Evolutionary conservation across 2,113 vertebrate species (phyloP).

Genomic region (Melanostigma gelatinosum): DNA sequence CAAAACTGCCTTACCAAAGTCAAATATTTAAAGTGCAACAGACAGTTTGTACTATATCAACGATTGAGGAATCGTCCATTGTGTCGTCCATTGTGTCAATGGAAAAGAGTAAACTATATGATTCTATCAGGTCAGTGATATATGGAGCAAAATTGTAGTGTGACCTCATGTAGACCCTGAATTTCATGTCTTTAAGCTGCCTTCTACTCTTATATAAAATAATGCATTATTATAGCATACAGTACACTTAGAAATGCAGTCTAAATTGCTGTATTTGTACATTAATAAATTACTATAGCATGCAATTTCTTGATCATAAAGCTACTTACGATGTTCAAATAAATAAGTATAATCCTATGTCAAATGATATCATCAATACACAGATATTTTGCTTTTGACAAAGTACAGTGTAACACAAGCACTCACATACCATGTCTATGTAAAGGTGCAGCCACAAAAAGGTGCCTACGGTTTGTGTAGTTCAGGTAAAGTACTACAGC

Average conservation of each 20-base stretch:
- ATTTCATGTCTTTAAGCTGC: neutral
- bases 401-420: neutral
- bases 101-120: neutral
- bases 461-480: neutral
- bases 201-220: neutral
- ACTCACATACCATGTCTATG: neutral
- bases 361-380: neutral
- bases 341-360: neutral
- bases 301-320: neutral
- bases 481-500: neutral
- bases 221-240: neutral
- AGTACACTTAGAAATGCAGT: neutral
- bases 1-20: neutral
- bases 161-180: neutral
- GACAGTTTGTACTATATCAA: neutral
- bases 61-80: neutral
- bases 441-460: neutral
- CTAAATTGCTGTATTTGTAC: neutral
- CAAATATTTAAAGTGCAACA: neutral
- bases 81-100: neutral
- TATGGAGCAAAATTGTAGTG: neutral
- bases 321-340: neutral
- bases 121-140: neutral
- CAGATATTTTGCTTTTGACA: neutral
- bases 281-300: neutral